Conservation (phyloP, 2,797 vertebrate genomes). For the Characodon lateralis region DNA sequence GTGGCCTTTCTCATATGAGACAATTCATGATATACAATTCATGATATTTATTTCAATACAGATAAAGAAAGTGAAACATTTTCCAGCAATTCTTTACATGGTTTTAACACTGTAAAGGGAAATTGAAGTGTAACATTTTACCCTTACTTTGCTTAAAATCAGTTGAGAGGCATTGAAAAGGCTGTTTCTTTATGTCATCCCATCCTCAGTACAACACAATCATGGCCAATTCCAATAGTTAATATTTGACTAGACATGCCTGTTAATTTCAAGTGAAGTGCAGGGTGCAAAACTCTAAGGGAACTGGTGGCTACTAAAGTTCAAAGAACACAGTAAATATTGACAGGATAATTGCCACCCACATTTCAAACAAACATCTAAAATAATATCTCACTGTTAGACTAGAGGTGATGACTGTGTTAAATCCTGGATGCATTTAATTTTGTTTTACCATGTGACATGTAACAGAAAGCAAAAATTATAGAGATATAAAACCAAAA, state of each 20-base stretch:
- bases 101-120: neutral
- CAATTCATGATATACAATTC: slow-evolving; percentile 1
- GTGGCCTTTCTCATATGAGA: too few relatives aligned
- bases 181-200: neutral
- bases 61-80: neutral
- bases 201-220: neutral
- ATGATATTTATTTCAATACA: neutral
- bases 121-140: neutral
- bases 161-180: neutral
- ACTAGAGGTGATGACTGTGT: neutral
- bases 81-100: neutral
- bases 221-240: neutral
- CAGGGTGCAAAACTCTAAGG: neutral
- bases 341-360: slow-evolving; percentile 17
- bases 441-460: neutral
- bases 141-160: neutral
- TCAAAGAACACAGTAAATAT: slow-evolving; percentile 14
- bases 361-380: slow-evolving; percentile 17
- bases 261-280: neutral
- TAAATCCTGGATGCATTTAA: neutral
- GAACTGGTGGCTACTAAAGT: neutral
- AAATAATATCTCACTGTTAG: neutral
- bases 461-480: neutral
- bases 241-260: neutral
- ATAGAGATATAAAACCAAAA: neutral